These are phyloP conservation scores for Apotomis betuletana DNA, from an alignment of 2,888 invertebrate genomes.

Conservation along the genomic window DNA sequence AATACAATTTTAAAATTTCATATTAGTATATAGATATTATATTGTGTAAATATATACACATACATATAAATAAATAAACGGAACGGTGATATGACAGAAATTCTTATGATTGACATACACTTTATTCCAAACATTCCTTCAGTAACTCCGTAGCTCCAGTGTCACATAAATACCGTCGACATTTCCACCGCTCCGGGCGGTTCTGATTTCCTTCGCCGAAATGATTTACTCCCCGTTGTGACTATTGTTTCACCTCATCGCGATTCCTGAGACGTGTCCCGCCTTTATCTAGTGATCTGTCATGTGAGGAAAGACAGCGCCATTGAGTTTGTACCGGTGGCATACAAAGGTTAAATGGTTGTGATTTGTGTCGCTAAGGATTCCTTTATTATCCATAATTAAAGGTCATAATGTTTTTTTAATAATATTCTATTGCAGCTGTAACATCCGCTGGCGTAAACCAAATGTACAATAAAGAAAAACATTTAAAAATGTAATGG, in stretches of 20 bases:
- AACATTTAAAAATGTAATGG: too few relatives aligned
- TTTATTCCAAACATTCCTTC: neutral
- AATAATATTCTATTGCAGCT: too few relatives aligned
- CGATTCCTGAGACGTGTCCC: constrained; percentile 55
- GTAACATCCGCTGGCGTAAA: too few relatives aligned
- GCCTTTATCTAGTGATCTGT: constrained; percentile 24
- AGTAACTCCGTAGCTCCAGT: neutral
- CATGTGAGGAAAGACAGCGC: constrained; percentile 7
- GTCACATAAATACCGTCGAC: constrained; percentile 8
- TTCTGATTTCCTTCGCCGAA: constrained; percentile 49
- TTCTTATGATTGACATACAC: neutral
- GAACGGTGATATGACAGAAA: too few relatives aligned
- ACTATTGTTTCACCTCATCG: constrained; percentile 66
- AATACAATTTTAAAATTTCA: too few relatives aligned
- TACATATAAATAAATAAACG: too few relatives aligned
- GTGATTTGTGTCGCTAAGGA: neutral
- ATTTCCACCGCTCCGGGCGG: constrained; percentile 1
- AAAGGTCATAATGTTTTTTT: too few relatives aligned
- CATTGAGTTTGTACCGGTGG: neutral
- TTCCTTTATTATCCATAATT: too few relatives aligned
- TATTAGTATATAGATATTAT: too few relatives aligned
- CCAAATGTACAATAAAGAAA: too few relatives aligned
- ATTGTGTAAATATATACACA: too few relatives aligned
- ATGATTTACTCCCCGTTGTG: constrained; percentile 61
- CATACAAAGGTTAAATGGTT: neutral